Base-by-base conservation (phyloP, 92 coral and sea anemone genomes). In the Palythoa grandis region DNA sequence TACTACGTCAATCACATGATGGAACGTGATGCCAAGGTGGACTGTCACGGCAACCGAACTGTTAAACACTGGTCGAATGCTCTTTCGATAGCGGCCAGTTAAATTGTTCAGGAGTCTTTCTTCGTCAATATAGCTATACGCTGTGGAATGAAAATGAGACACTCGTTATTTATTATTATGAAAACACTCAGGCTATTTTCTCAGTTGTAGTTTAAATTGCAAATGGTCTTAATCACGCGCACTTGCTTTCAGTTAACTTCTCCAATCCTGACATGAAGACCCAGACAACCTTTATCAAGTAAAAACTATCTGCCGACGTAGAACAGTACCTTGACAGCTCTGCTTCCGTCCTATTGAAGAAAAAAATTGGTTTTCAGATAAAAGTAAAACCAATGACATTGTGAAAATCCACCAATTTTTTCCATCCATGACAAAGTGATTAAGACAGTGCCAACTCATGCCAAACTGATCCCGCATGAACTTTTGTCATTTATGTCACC, bases 1-100 rank as follows among this genome's bases (percentile, higher is more conserved):
- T 87, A 94, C 98, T 91, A 94, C 93, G 38, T 92, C 98, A 35
- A 94, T 94, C 50, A 94, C 95, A 72, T 92, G 92, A 77, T 93
- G 90, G 40, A 94, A 90, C 22, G 98, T 94, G 47, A 94, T 94
- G 63, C 92, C 95, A 73, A 94, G 35, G 3, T 95, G 89, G 3
- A 94, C 88, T 11, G 88, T 88, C 14, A 94, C 87, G 0, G 98
- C 25, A 1, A 52, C 69, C 4, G 89, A 83, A 15, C 85, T 75
- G 86, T 90, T 90, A 37, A 78, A 29, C 67, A 92, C 98, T 1
- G 98, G 98, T 50, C 98, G 89, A 20, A 94, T 88, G 38, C 83
- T 84, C 37, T 82, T 76, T 8, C 82, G 58, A 48, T 77, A 87
- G 63, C 82, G 80, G 52, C 39, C 67, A 8, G 86, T 67, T 38